Percentiles rank a stretch among this genome's conserved stretches.
Evolutionary conservation across 2,888 invertebrate species (phyloP).

Genomic region (Conistra vaccinii): DNA sequence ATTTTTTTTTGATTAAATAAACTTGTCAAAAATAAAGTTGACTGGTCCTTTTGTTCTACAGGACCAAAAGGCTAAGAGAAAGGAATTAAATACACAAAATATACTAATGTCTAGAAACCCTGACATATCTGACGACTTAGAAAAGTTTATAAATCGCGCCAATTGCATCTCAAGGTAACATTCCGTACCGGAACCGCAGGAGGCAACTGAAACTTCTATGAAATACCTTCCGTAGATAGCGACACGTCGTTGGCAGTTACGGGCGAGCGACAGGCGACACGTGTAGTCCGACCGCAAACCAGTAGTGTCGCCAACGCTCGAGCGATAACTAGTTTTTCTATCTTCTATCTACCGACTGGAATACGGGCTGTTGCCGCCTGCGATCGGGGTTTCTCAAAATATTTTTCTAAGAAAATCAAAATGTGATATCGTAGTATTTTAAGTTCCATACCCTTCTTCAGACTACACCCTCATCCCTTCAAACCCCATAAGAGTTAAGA

Average conservation of each 20-base stretch:
- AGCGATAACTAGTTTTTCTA: too few species aligned
- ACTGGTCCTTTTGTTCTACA: neutral
- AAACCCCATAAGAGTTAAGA: slow-evolving; percentile 33
- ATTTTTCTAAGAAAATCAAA: neutral
- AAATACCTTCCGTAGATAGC: too few species aligned
- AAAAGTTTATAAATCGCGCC: neutral
- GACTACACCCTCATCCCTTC: slow-evolving; percentile 9
- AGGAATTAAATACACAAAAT: neutral
- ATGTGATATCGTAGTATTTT: neutral
- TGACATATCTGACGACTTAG: neutral
- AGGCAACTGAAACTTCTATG: too few species aligned
- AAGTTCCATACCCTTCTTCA: slow-evolving; percentile 23
- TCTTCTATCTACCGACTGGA: too few species aligned
- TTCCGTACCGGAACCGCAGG: too few species aligned
- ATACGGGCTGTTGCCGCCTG: too few species aligned
- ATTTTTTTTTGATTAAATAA: neutral
- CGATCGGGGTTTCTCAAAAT: neutral
- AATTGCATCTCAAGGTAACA: too few species aligned
- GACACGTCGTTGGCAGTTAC: too few species aligned
- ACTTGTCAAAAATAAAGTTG: neutral
- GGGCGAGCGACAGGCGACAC: too few species aligned
- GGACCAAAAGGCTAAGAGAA: neutral
- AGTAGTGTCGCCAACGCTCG: too few species aligned
- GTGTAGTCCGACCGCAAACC: too few species aligned
- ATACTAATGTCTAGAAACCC: neutral